Conservation (phyloP, 2,113 vertebrate genomes). For the Dromaius novaehollandiae region DNA sequence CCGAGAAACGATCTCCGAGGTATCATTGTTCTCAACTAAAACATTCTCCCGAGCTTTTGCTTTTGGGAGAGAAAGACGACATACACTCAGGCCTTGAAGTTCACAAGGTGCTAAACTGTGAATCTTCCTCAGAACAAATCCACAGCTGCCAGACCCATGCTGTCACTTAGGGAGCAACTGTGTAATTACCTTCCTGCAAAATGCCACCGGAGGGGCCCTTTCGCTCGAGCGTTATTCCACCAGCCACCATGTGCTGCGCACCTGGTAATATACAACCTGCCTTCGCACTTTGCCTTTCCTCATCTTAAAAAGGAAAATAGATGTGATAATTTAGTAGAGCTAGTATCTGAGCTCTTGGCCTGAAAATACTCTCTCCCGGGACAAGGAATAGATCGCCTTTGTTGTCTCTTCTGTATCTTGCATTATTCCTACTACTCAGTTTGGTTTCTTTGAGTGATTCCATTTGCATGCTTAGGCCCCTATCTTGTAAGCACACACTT, state of each 20-base stretch:
- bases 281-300: background rate
- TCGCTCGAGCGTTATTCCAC: background rate
- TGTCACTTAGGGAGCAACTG: background rate
- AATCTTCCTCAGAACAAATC: background rate
- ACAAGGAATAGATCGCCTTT: background rate
- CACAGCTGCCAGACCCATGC: background rate
- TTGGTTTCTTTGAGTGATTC: background rate
- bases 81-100: background rate
- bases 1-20: background rate
- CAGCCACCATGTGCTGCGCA: background rate
- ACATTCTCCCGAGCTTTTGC: background rate
- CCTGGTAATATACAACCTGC: background rate
- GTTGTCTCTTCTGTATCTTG: background rate
- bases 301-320: background rate
- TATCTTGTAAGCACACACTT: background rate
- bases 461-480: background rate
- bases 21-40: background rate
- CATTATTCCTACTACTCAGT: background rate
- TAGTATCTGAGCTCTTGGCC: background rate
- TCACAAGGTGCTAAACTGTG: background rate
- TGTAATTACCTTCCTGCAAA: background rate
- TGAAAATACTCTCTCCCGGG: background rate
- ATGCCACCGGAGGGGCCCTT: background rate
- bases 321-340: background rate
- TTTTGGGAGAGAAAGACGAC: background rate